A percentile compares a stretch with the other conserved stretches of the same genome.
Conservation (phyloP, 92 coral and sea anemone genomes). For the Epizoanthus stellaris region DNA sequence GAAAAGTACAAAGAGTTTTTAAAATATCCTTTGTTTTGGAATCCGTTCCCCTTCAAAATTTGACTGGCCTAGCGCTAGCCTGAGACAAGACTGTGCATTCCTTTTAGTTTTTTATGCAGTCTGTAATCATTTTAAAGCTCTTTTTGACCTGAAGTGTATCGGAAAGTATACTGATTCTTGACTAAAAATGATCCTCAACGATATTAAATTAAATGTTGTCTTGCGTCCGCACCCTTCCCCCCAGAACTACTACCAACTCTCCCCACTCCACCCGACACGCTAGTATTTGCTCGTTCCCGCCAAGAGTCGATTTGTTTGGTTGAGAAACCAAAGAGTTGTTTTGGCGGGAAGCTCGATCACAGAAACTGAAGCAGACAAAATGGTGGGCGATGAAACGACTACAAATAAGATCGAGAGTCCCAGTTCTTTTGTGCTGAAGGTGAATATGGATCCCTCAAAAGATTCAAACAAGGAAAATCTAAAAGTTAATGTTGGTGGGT, state of each 20-base stretch:
- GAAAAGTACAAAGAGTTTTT: too few species aligned
- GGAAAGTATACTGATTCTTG: too few species aligned
- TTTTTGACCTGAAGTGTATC: too few species aligned
- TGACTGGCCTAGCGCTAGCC: too few species aligned
- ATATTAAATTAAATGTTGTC: too few species aligned
- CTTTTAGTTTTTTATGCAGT: too few species aligned
- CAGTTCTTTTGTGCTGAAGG: background rate
- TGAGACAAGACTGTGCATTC: too few species aligned
- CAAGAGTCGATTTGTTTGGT: conserved; percentile 10
- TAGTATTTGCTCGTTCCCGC: conserved; percentile 6
- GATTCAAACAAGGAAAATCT: conserved; percentile 25
- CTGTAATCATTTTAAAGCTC: too few species aligned
- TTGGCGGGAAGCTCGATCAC: conserved; percentile 35
- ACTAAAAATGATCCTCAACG: too few species aligned
- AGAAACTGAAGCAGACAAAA: background rate
- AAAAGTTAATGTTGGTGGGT: background rate
- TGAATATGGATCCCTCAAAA: background rate
- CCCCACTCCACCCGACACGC: conserved; percentile 1
- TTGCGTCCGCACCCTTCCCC: background rate
- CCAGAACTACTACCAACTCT: background rate
- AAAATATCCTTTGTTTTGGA: too few species aligned
- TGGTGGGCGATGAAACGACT: conserved; percentile 20
- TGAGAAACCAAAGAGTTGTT: too few species aligned
- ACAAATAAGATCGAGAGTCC: background rate
- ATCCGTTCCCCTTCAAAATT: too few species aligned